phyloP scores from a whole-genome alignment of 1,140 invertebrate species.

The Oreohelix idahoensis region DNA sequence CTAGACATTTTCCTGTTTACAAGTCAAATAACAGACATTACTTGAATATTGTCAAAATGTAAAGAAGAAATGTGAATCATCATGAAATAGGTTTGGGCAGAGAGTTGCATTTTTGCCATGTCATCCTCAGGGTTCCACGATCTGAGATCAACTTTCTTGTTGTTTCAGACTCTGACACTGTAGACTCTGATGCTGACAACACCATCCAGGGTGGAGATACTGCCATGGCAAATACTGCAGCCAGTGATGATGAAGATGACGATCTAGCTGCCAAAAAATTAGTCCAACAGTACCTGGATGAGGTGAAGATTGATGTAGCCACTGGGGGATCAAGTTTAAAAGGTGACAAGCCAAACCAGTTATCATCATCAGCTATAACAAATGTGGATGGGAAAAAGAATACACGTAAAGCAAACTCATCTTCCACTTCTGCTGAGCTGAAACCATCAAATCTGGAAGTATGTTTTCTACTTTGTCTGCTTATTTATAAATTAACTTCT shows the following conservation, averaged over 20 bases:
- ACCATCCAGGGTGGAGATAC: background rate
- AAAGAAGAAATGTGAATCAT: too few species aligned
- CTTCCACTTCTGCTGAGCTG: background rate
- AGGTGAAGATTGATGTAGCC: conserved; percentile 62
- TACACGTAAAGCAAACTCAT: background rate
- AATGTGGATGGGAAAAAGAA: conserved; percentile 10
- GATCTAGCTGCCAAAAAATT: conserved; percentile 54
- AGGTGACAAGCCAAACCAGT: background rate
- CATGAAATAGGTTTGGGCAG: too few species aligned
- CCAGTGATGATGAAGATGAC: conserved; percentile 64
- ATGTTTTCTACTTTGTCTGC: too few species aligned
- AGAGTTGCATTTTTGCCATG: too few species aligned
- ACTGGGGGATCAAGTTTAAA: conserved; percentile 41
- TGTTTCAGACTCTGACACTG: conserved; percentile 22
- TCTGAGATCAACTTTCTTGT: background rate
- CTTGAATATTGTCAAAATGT: too few species aligned
- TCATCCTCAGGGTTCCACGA: too few species aligned
- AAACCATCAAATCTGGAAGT: conserved; percentile 25
- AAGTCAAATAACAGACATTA: too few species aligned
- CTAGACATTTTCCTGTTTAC: too few species aligned
- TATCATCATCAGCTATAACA: background rate
- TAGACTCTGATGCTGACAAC: conserved; percentile 36
- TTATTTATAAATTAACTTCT: too few species aligned
- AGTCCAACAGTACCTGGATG: conserved; percentile 59
- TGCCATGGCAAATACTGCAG: conserved; percentile 8